These are phyloP conservation scores for Drosophila peninsularis DNA, from an alignment of 2,888 invertebrate genomes.

Conservation along the genomic window DNA sequence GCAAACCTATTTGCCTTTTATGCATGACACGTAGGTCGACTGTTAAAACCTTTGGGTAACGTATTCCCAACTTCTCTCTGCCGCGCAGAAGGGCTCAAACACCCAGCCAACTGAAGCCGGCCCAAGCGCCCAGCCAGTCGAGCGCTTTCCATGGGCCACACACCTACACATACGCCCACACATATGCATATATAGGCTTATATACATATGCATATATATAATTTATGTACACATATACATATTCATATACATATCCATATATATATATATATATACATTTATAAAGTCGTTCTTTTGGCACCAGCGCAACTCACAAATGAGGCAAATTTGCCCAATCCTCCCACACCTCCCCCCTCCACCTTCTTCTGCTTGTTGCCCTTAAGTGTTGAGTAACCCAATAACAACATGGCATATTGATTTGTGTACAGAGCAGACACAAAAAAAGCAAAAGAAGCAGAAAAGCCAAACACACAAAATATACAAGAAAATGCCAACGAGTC, in stretches of 20 bases:
- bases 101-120: conserved; percentile 16
- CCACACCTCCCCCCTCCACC: background rate
- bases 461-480: background rate
- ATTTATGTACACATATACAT: background rate
- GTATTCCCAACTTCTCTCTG: conserved; percentile 2
- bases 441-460: background rate
- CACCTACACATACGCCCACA: background rate
- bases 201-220: conserved; percentile 2
- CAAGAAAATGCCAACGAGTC: background rate
- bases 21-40: conserved; percentile 53
- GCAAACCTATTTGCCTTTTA: conserved; percentile 47
- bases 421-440: conserved; percentile 7
- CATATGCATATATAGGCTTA: background rate
- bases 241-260: background rate
- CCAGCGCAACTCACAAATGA: conserved; percentile 27
- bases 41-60: conserved; percentile 42
- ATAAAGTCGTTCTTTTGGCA: conserved; percentile 34
- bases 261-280: background rate
- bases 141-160: conserved; percentile 5
- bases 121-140: conserved; percentile 9
- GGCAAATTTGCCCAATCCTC: conserved; percentile 1
- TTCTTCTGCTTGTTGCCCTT: conserved; percentile 2
- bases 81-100: background rate
- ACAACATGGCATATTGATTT: conserved; percentile 25
- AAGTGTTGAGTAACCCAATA: conserved; percentile 32